Conservation (phyloP, 2,888 invertebrate species). For the Chromoteleia sp. region DNA sequence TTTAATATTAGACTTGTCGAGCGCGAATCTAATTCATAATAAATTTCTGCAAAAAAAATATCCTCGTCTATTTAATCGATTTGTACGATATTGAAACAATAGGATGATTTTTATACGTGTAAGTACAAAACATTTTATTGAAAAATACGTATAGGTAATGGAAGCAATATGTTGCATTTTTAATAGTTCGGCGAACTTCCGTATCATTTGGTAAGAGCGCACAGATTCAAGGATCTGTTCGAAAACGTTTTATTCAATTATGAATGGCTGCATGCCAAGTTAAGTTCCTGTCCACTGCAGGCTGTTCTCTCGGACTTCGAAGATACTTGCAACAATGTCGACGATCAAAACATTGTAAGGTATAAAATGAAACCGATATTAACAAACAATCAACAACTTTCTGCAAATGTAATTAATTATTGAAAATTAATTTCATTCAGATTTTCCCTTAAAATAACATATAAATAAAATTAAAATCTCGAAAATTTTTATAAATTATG, state of each 20-base stretch:
- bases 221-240: slow-evolving; percentile 95
- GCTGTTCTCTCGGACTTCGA: slow-evolving; percentile 98
- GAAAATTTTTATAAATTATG: neutral
- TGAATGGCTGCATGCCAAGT: slow-evolving; percentile 98
- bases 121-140: slow-evolving; percentile 10
- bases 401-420: neutral
- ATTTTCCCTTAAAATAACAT: neutral
- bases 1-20: neutral
- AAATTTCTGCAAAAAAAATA: slow-evolving; percentile 11
- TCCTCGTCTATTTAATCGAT: slow-evolving; percentile 18
- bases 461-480: neutral
- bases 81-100: slow-evolving; percentile 27
- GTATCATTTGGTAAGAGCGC: slow-evolving; percentile 96
- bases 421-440: no score
- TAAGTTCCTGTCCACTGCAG: slow-evolving; percentile 97
- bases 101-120: slow-evolving; percentile 8
- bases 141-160: slow-evolving; percentile 44
- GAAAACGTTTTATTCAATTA: slow-evolving; percentile 98
- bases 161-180: slow-evolving; percentile 58
- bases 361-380: slow-evolving; percentile 76
- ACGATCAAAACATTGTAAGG: slow-evolving; percentile 92
- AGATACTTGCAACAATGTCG: slow-evolving; percentile 93
- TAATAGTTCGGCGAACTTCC: slow-evolving; percentile 96
- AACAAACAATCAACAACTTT: slow-evolving; percentile 27
- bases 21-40: slow-evolving; percentile 23